Percentiles rank a stretch among this genome's conserved stretches.
Evolutionary conservation across 2,888 invertebrate genomes (phyloP).

Genomic region (Octonoba sinensis): DNA sequence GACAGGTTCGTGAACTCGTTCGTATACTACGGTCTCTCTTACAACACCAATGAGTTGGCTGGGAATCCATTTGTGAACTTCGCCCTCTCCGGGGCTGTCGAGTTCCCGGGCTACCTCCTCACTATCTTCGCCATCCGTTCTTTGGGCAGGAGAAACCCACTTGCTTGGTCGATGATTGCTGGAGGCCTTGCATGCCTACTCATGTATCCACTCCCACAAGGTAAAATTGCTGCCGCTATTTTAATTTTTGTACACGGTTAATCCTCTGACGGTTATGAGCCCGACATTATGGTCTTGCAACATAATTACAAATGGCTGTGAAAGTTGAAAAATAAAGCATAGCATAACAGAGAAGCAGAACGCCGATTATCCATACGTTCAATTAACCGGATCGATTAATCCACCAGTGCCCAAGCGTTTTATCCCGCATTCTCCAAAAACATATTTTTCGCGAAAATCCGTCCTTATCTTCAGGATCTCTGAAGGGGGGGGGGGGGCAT

Average conservation of each 20-base stretch:
- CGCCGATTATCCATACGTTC: too few relatives aligned
- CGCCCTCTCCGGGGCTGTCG: constrained; percentile 64
- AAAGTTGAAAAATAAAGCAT: too few relatives aligned
- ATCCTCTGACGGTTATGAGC: not conserved
- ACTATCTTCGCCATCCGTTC: constrained; percentile 49
- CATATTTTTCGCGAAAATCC: too few relatives aligned
- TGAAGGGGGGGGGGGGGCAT: too few relatives aligned
- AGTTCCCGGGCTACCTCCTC: constrained; percentile 65
- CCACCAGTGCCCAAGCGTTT: too few relatives aligned
- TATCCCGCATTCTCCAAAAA: too few relatives aligned
- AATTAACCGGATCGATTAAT: too few relatives aligned
- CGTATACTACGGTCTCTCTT: constrained; percentile 65
- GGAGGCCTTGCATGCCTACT: constrained; percentile 57
- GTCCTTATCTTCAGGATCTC: too few relatives aligned
- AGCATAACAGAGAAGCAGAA: too few relatives aligned
- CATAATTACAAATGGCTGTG: too few relatives aligned
- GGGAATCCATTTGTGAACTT: constrained; percentile 66
- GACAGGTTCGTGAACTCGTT: constrained; percentile 65
- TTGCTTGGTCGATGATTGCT: constrained; percentile 47
- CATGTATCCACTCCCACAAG: constrained; percentile 42
- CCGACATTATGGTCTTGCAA: too few relatives aligned
- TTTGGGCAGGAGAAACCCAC: constrained; percentile 51
- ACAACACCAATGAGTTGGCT: constrained; percentile 65
- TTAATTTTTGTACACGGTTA: not conserved
- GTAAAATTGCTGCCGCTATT: constrained; percentile 2